Conservation (phyloP, 2,888 invertebrate genomes). For the Harpalus rufipes region DNA sequence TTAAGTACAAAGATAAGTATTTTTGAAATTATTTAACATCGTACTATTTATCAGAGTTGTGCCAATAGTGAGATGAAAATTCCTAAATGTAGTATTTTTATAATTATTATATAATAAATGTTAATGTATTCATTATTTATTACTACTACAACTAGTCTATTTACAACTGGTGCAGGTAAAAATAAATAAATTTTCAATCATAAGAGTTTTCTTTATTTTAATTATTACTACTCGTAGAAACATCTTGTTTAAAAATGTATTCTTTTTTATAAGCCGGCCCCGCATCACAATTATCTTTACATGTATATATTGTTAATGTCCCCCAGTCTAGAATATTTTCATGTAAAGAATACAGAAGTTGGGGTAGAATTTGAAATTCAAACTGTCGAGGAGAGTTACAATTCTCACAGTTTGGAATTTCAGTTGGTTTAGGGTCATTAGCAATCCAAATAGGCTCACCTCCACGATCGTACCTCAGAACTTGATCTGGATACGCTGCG, state of each 20-base stretch:
- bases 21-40: slow-evolving; percentile 29
- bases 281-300: slow-evolving; percentile 85
- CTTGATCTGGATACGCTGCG: slow-evolving; percentile 88
- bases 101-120: slow-evolving; percentile 46
- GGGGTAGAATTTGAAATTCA: slow-evolving; percentile 88
- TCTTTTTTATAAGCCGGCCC: slow-evolving; percentile 87
- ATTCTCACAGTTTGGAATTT: slow-evolving; percentile 85
- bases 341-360: slow-evolving; percentile 74
- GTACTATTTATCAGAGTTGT: slow-evolving; percentile 41
- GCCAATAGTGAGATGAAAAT: slow-evolving; percentile 60
- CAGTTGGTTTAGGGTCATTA: slow-evolving; percentile 77
- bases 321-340: slow-evolving; percentile 90
- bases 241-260: slow-evolving; percentile 92
- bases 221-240: slow-evolving; percentile 72
- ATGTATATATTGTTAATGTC: slow-evolving; percentile 91
- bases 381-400: slow-evolving; percentile 90
- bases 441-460: slow-evolving; percentile 93
- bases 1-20: slow-evolving; percentile 57
- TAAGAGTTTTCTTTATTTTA: slow-evolving; percentile 52
- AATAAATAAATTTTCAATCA: slow-evolving; percentile 58
- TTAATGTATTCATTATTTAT: slow-evolving; percentile 63
- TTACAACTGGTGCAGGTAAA: slow-evolving; percentile 65
- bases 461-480: slow-evolving; percentile 86
- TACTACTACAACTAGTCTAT: slow-evolving; percentile 62
- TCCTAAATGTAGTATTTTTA: slow-evolving; percentile 62